Evolutionary conservation across 2,888 invertebrate species (phyloP).

Genomic region (Plagodis dolabraria): DNA sequence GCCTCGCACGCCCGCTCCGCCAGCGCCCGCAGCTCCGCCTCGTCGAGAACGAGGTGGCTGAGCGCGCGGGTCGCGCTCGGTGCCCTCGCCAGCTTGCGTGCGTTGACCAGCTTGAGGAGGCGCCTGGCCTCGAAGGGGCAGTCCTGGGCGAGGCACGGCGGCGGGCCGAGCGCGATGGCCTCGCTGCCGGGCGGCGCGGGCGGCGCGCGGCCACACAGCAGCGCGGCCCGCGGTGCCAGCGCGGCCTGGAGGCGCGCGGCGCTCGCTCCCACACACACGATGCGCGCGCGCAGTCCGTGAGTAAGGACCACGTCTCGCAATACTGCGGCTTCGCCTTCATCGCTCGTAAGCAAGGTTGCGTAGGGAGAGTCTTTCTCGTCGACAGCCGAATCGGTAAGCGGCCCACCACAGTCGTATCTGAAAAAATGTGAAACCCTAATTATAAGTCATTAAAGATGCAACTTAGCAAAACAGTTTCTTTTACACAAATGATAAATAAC

Average conservation of each 20-base stretch:
- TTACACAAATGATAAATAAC: too few species aligned
- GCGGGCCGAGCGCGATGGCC: conserved; percentile 54
- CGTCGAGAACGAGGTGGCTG: conserved; percentile 49
- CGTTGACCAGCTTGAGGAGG: conserved; percentile 61
- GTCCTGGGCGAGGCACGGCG: conserved; percentile 53
- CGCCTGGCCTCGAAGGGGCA: conserved; percentile 72
- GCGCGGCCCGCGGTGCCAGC: conserved; percentile 37
- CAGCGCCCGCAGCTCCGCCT: conserved; percentile 49
- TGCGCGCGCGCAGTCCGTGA: conserved; percentile 45
- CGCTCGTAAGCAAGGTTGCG: conserved; percentile 55
- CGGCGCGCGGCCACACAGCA: conserved; percentile 56
- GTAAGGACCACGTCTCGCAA: conserved; percentile 43
- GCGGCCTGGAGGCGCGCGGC: conserved; percentile 27
- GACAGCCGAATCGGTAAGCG: background rate
- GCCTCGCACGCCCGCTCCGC: conserved; percentile 31
- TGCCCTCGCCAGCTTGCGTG: conserved; percentile 53
- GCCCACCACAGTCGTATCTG: background rate
- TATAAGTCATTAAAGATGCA: background rate
- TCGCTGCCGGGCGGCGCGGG: conserved; percentile 22
- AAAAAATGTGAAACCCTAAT: background rate
- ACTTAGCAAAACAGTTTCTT: too few species aligned
- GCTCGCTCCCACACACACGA: conserved; percentile 39
- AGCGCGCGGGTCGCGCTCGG: conserved; percentile 59
- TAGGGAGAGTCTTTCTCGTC: conserved; percentile 31
- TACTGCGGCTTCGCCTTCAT: conserved; percentile 50